A percentile compares a stretch with the other conserved stretches of the same genome.
phyloP scores from a whole-genome alignment of 2,797 vertebrate species.

The Girardinus metallicus region DNA sequence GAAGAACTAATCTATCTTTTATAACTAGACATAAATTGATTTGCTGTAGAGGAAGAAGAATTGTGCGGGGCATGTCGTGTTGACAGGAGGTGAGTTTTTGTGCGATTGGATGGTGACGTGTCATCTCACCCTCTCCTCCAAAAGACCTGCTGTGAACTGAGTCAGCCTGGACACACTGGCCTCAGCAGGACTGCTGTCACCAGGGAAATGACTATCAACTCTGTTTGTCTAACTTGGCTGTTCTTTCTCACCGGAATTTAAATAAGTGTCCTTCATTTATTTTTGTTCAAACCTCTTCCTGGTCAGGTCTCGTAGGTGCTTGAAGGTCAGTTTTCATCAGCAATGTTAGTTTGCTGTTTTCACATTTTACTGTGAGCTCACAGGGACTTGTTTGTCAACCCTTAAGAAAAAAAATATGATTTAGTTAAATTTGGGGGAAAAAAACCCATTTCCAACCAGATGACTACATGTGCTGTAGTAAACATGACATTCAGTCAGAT shows the following conservation, averaged over 20 bases:
- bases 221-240: slow-evolving; percentile 9
- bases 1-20: slow-evolving; percentile 4
- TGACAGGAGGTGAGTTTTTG: slow-evolving; percentile 54
- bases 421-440: not conserved
- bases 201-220: slow-evolving; percentile 34
- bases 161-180: slow-evolving; percentile 61
- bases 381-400: not conserved
- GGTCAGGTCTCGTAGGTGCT: not conserved
- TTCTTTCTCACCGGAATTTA: slow-evolving; percentile 22
- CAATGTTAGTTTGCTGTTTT: not conserved
- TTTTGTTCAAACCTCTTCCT: not conserved
- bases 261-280: slow-evolving; percentile 18
- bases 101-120: slow-evolving; percentile 51
- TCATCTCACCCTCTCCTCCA: slow-evolving; percentile 56
- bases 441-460: not conserved
- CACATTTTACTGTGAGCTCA: not conserved
- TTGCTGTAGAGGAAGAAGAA: slow-evolving; percentile 32
- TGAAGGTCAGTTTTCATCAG: not conserved
- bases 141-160: slow-evolving; percentile 67
- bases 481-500: not conserved
- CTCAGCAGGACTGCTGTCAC: slow-evolving; percentile 57
- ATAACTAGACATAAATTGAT: slow-evolving; percentile 1
- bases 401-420: not conserved
- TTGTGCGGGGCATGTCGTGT: slow-evolving; percentile 12
- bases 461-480: not conserved